A percentile compares a stretch with the other conserved stretches of the same genome.
Conservation (phyloP, 35 echinoderm and acorn worm species). For the Anneissia japonica region DNA sequence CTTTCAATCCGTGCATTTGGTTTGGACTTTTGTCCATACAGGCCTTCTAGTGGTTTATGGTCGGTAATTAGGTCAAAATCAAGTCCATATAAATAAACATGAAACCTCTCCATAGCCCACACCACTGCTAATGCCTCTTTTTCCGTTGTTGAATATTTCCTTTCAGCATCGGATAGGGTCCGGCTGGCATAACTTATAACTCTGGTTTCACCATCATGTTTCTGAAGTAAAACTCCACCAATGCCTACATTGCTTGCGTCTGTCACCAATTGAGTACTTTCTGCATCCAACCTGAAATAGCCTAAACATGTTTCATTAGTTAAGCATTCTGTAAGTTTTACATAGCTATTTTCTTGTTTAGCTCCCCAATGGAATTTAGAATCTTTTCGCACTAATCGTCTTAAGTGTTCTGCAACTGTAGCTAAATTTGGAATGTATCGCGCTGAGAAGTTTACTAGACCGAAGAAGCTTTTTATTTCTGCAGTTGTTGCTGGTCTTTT, state of each 20-base stretch:
- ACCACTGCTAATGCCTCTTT: conserved; percentile 60
- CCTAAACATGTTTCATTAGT: conserved; percentile 38
- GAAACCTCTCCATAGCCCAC: conserved; percentile 49
- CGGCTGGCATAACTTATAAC: conserved; percentile 63
- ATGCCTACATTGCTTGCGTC: conserved; percentile 51
- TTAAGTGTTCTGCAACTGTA: conserved; percentile 46
- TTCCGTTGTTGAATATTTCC: conserved; percentile 43
- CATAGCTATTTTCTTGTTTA: conserved; percentile 18
- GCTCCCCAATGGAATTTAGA: conserved; percentile 39
- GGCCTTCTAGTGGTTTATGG: conserved; percentile 63
- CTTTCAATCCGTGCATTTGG: conserved; percentile 63
- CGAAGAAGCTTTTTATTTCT: conserved; percentile 63
- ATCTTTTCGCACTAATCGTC: conserved; percentile 31
- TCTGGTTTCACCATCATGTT: conserved; percentile 33
- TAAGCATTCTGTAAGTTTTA: conserved; percentile 37
- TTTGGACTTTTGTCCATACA: conserved; percentile 36
- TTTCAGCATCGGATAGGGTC: conserved; percentile 40
- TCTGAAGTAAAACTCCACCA: conserved; percentile 40
- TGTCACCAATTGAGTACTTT: conserved; percentile 34
- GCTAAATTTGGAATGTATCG: conserved; percentile 67
- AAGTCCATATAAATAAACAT: conserved; percentile 49
- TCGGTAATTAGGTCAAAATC: conserved; percentile 56
- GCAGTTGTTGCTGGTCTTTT: conserved; percentile 23
- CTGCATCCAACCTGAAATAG: conserved; percentile 40
- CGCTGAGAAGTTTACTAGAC: conserved; percentile 50